Base-by-base conservation (phyloP, 2,888 invertebrate genomes). In the Notodonta dromedarius region DNA sequence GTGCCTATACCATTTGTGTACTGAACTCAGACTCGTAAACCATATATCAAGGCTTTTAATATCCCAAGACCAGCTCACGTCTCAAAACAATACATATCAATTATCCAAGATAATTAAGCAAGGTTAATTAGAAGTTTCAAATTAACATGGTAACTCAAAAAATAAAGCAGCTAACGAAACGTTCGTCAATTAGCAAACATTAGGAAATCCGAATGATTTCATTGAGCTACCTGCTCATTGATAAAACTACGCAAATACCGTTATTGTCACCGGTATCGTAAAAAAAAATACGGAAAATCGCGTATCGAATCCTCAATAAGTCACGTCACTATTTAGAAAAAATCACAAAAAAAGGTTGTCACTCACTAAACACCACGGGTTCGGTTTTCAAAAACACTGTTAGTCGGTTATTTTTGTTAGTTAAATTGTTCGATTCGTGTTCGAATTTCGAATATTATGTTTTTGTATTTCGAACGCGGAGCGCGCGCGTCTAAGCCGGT, bases 401-500 rank as follows among this genome's bases (percentile, higher is more conserved):
- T 87, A 88, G 81, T 87, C 62, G 78, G 73, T 88, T 87, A 86
- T 78, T 84, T 64, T 74, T 76, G 76, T 83, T 78, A 77, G 73
- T 79, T 74, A 72, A 73, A 74, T 80, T 71, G 56, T 83, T 87
- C 82, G 83, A 73, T 83, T 80, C 83, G 84, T 74, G 75, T 74
- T 70, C 70, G 70, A 70, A 61, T 76, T 83, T 81, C 73, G 5
- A 69, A 69, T 66, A 73, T 70, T 57, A 50, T 56, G n/a, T 69
- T 70, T 59, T 73, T 70, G 60, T 74, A 67, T 75, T 69, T 67
- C 55, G 67, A 75, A 73, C 77, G 76, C 78, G 76, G 77, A 77
- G 85, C 89, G 89, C 90, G 91, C 83, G 90, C 90, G 88, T 77
- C 75, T 71, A 70, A 76, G 79, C 82, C 89, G 89, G 86, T 78